Evolutionary conservation across 2,888 invertebrate species (phyloP), one percentile per base, ranked within the genome.

Genomic region (Chrysopilus asiliformis): DNA sequence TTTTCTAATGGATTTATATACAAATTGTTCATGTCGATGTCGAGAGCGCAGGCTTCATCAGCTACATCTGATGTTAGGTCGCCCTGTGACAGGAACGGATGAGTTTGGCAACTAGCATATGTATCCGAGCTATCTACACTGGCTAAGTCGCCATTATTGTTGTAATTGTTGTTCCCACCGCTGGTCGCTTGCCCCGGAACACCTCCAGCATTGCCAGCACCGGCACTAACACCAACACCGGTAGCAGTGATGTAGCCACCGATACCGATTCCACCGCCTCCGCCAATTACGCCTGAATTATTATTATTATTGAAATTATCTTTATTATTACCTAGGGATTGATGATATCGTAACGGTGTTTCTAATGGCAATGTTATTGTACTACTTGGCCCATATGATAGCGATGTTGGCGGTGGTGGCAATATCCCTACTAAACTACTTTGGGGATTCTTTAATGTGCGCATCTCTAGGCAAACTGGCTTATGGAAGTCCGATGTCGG

Each of bases 51-150:
- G 15, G 56, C 55, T 46, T 59, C 59, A 43, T 63, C 62, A 20
- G 49, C 55, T 63, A 67, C 67, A 39, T 63, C 62, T 56, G 66
- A 67, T 49, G 76, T 74, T 56, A 79, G 70, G 67, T 79, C 79
- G 59, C 75, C 79, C 70, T 85, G 83, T 53, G 87, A 87, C 65
- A 82, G 77, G 68, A 84, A 89, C 56, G 89, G 89, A 71, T 91
- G 90, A 56, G 93, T 91, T 70, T 89, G 84, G 71, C 93, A 93
- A 67, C 89, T 91, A 65, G 89, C 89, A 68, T 89, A 94, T 49
- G 93, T 93, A 67, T 93, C 93, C 56, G 89, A 82, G 68, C 89
- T 80, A 68, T 73, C 72, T 49, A 73, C 68, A 53, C 72, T 72
- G 44, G 69, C 72, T 53, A 71, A 50, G 44, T 71, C 71, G 18